Percentiles rank a stretch among this genome's conserved stretches.
These are phyloP conservation scores for Xestia xanthographa DNA, from an alignment of 2,888 invertebrate species.

Conservation along the genomic window DNA sequence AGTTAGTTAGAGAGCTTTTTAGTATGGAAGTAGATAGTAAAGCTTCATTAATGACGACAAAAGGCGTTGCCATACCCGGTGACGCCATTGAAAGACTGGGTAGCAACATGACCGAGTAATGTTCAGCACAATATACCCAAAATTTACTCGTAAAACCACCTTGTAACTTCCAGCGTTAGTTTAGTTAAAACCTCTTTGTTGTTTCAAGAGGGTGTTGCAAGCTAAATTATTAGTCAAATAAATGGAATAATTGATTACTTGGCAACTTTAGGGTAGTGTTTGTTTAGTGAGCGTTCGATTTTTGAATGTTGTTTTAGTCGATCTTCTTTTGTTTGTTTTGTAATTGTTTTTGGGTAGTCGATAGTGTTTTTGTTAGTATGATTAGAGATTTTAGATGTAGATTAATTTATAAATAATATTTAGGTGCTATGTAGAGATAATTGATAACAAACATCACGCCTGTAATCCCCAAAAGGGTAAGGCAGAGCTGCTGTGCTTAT, in stretches of 20 bases:
- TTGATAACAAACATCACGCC: not conserved
- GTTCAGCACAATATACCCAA: conserved; percentile 8
- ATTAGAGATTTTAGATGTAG: not conserved
- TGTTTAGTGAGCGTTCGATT: conserved; percentile 17
- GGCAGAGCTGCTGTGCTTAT: not conserved
- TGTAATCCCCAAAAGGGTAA: not conserved
- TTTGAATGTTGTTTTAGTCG: conserved; percentile 29
- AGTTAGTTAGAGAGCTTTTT: conserved; percentile 29
- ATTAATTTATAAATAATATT: not conserved
- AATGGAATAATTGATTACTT: conserved; percentile 46
- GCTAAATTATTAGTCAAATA: conserved; percentile 25
- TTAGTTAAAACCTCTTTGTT: conserved; percentile 19
- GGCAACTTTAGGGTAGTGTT: conserved; percentile 31
- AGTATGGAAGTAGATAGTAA: not conserved
- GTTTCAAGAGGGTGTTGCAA: conserved; percentile 33
- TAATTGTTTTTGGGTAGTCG: conserved; percentile 2
- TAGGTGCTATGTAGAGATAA: not conserved
- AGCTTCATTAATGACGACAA: not conserved
- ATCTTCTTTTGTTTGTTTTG: conserved; percentile 24
- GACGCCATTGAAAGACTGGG: conserved; percentile 37
- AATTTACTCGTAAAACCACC: not conserved
- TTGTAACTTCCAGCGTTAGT: not conserved
- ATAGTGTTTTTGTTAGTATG: not conserved
- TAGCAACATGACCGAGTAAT: conserved; percentile 18
- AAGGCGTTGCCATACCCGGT: conserved; percentile 53